Percentiles rank a stretch among this genome's conserved stretches.
phyloP scores from a whole-genome alignment of 2,888 invertebrate species.

The Syrphus vitripennis region DNA sequence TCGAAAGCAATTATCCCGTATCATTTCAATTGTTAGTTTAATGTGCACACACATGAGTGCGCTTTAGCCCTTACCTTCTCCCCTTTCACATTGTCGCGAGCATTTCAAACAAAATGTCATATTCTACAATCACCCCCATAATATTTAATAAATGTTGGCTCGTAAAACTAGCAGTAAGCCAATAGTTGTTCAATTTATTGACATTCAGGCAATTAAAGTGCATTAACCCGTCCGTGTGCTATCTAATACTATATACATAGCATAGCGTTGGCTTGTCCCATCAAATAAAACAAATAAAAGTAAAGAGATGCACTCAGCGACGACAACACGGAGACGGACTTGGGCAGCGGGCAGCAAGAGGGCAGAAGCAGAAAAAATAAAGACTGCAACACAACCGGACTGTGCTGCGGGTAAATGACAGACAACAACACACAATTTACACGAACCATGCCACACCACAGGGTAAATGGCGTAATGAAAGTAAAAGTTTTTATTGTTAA shows the following conservation, averaged over 20 bases:
- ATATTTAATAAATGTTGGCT: background rate
- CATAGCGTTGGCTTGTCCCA: slow-evolving; percentile 32
- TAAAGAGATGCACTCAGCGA: slow-evolving; percentile 1
- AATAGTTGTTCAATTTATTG: slow-evolving; percentile 69
- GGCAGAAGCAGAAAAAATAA: no score
- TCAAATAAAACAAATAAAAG: slow-evolving; percentile 11
- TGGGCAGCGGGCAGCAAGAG: background rate
- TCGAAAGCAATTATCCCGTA: slow-evolving; percentile 60
- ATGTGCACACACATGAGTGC: slow-evolving; percentile 8
- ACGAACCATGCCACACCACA: background rate
- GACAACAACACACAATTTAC: slow-evolving; percentile 3
- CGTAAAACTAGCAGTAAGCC: slow-evolving; percentile 49
- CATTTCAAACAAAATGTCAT: slow-evolving; percentile 58
- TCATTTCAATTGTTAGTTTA: background rate
- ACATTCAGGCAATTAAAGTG: slow-evolving; percentile 62
- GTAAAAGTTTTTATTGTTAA: slow-evolving; percentile 51
- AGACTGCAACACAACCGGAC: background rate
- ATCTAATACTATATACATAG: background rate
- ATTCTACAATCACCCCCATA: slow-evolving; percentile 37
- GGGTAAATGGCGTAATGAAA: slow-evolving; percentile 49
- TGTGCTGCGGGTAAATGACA: background rate
- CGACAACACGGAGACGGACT: background rate
- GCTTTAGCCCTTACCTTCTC: background rate
- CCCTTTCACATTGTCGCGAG: background rate
- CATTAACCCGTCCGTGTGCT: slow-evolving; percentile 64